Conservation (phyloP, 1,140 invertebrate species). For the Drosophila leontia region DNA sequence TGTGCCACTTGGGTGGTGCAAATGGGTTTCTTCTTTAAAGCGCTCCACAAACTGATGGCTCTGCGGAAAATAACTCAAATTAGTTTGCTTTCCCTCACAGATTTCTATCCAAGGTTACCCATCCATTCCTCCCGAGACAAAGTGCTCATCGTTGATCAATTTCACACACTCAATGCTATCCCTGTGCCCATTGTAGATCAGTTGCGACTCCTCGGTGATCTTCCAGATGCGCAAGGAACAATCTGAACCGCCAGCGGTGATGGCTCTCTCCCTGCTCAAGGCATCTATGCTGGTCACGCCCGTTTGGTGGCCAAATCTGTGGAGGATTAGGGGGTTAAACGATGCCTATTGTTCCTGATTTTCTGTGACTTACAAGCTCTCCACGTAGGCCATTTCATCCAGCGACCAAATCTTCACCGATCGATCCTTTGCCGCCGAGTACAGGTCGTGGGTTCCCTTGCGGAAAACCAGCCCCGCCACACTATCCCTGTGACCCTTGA, state of each 20-base stretch:
- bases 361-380: conserved; percentile 90
- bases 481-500: conserved; percentile 91
- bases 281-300: conserved; percentile 96
- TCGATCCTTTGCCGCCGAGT: conserved; percentile 93
- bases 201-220: conserved; percentile 97
- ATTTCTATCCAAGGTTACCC: conserved; percentile 87
- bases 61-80: conserved; percentile 73
- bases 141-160: conserved; percentile 96
- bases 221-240: conserved; percentile 96
- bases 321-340: not conserved
- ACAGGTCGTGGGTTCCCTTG: conserved; percentile 94
- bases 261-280: conserved; percentile 92
- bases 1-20: conserved; percentile 91
- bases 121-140: conserved; percentile 95
- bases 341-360: too few species aligned
- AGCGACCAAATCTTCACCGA: conserved; percentile 97
- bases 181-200: conserved; percentile 94
- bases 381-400: conserved; percentile 97
- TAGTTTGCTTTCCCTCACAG: not conserved
- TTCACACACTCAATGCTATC: conserved; percentile 95
- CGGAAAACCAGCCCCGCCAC: conserved; percentile 94
- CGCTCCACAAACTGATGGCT: conserved; percentile 93
- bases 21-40: conserved; percentile 95
- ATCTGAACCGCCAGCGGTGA: conserved; percentile 96
- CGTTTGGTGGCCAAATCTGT: conserved; percentile 95